Evolutionary conservation across 2,797 vertebrate genomes (phyloP).

Genomic region (Rhabdophis nuchalis): DNA sequence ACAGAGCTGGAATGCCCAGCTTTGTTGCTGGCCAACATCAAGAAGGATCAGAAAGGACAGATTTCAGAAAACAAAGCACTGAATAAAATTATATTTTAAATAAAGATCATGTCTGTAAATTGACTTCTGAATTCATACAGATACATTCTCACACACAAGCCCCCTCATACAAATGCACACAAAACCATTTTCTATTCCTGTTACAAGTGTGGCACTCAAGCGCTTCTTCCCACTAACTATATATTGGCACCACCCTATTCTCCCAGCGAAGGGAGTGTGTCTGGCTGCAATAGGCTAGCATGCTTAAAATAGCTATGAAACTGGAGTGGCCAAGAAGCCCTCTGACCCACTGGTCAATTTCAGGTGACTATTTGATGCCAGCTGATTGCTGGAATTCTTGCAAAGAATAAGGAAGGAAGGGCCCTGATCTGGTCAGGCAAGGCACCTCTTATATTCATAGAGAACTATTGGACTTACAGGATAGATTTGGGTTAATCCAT

Average conservation of each 20-base stretch:
- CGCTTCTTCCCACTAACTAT: not conserved
- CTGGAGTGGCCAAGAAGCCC: not conserved
- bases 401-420: not conserved
- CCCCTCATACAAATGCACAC: not conserved
- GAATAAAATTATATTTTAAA: not conserved
- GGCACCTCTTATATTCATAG: not conserved
- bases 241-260: not conserved
- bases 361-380: not conserved
- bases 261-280: not conserved
- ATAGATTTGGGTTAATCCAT: not conserved
- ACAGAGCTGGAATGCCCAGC: not conserved
- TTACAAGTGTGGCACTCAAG: not conserved
- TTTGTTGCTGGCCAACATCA: not conserved
- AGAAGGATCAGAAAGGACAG: not conserved
- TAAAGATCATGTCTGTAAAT: not conserved
- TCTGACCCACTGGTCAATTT: not conserved
- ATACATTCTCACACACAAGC: not conserved
- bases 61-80: not conserved
- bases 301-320: not conserved
- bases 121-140: not conserved
- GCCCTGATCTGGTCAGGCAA: not conserved
- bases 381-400: not conserved
- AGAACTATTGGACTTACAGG: not conserved
- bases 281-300: not conserved
- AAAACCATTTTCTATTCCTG: not conserved